Base-by-base conservation (phyloP, 2,797 vertebrate genomes). In the Semaprochilodus insignis region DNA sequence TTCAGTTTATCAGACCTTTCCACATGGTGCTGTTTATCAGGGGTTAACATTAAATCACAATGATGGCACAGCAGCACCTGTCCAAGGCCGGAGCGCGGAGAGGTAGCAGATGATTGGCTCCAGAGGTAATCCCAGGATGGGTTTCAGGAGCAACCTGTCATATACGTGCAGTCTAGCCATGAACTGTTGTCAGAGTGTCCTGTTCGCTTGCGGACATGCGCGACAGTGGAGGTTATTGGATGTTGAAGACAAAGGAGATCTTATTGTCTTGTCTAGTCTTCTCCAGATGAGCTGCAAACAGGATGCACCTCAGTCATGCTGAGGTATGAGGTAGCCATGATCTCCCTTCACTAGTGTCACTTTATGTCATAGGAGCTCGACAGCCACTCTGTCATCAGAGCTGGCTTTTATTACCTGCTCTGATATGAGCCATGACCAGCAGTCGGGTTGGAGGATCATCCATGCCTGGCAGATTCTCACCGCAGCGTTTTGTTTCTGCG, bases 71-170 rank as follows among this genome's bases (percentile, higher is more conserved):
- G 74, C 90, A 84, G 87, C 89, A 85, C 87, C 85, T 93, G 87
- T 90, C 91, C 82, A 84, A 63, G 66, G 80, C 81, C 83, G 65
- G 31, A 83, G 86, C 79, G 72, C 74, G 78, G 65, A 74, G 70
- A 90, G 89, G 76, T 86, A 89, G 87, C 89, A 90, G 82, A 88
- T 90, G 90, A 91, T 90, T 87, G 88, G 87, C 93, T 91, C 88
- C 85, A 89, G 88, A 91, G 91, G 91, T 93, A 95, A 93, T 92
- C 91, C 90, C 91, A 92, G 91, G 90, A 93, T 89, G 88, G 90
- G 90, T 91, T 90, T 92, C 90, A 87, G 88, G 90, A 91, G 92
- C 88, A 82, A 86, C 87, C 91, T 93, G 93, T 94, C 94, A 94
- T 90, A 91, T 91, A 89, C 87, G 84, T 91, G 87, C 91, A 83